Evolutionary conservation across 1,140 invertebrate genomes (phyloP).

Genomic region (Drosophila aff.): DNA sequence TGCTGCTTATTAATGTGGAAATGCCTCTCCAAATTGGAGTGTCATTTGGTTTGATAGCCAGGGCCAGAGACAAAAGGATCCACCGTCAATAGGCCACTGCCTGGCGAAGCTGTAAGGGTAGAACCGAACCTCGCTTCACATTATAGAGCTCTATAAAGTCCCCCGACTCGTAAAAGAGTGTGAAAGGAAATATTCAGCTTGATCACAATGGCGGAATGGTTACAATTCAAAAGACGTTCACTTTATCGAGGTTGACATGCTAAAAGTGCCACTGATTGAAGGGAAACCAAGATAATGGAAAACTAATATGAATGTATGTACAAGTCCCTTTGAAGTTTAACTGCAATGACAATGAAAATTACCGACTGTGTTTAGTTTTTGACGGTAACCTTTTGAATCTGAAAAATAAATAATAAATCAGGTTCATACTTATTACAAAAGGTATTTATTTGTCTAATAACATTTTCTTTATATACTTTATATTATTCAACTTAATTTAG

Average conservation of each 20-base stretch:
- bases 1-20: conserved; percentile 81
- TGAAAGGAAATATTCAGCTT: conserved; percentile 51
- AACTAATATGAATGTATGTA: conserved; percentile 19
- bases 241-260: conserved; percentile 45
- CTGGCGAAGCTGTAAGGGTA: conserved; percentile 48
- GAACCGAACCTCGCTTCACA: conserved; percentile 43
- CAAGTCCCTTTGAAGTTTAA: conserved; percentile 13
- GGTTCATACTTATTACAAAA: background rate
- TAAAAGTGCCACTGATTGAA: conserved; percentile 45
- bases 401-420: background rate
- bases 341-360: conserved; percentile 21
- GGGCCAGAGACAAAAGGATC: conserved; percentile 41
- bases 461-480: too few relatives aligned
- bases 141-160: conserved; percentile 25
- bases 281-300: conserved; percentile 31
- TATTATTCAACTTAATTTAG: background rate
- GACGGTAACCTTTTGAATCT: background rate
- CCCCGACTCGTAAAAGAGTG: conserved; percentile 46
- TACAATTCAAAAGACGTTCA: conserved; percentile 44
- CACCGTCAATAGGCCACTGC: conserved; percentile 48
- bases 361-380: background rate
- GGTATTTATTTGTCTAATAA: background rate
- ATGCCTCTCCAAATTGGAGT: conserved; percentile 82
- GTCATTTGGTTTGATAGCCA: conserved; percentile 67
- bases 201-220: conserved; percentile 34